These are phyloP conservation scores for Schizothorax lantsangensis DNA, from an alignment of 2,797 vertebrate species.

Conservation along the genomic window DNA sequence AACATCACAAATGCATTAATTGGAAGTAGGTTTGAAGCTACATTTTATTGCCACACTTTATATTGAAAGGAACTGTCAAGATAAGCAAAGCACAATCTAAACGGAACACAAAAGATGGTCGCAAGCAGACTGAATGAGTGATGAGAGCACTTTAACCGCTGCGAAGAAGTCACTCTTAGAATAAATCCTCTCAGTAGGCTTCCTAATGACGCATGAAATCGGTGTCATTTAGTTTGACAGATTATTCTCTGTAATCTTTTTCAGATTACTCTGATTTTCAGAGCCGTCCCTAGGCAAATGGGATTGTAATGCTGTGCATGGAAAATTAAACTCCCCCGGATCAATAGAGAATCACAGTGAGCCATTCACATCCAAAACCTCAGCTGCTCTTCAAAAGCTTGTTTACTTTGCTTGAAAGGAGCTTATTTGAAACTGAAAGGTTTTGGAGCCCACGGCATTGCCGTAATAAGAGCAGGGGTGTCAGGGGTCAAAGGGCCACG, in stretches of 20 bases:
- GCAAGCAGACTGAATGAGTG: background rate
- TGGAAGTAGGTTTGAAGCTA: background rate
- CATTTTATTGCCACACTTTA: background rate
- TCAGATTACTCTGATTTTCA: conserved; percentile 15
- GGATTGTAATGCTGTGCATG: conserved; percentile 54
- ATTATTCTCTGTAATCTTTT: conserved; percentile 16
- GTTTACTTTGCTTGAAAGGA: conserved; percentile 65
- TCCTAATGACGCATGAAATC: conserved; percentile 30
- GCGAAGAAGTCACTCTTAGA: background rate
- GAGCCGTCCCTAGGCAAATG: conserved; percentile 35
- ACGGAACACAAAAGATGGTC: background rate
- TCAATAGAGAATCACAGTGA: conserved; percentile 33
- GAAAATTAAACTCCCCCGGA: conserved; percentile 38
- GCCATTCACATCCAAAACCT: conserved; percentile 41
- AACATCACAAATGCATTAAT: background rate
- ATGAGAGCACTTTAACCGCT: background rate
- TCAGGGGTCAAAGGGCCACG: conserved; percentile 50
- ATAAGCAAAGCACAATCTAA: background rate
- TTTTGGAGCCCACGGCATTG: conserved; percentile 46
- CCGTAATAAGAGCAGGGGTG: conserved; percentile 50
- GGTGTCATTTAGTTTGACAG: background rate
- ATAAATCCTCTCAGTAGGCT: background rate
- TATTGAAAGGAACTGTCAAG: background rate
- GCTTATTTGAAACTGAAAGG: conserved; percentile 73
- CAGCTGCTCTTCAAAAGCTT: conserved; percentile 69